Evolutionary conservation across 2,113 vertebrate genomes (phyloP), one percentile per base, ranked within the genome.

Genomic region (Odontesthes bonariensis): DNA sequence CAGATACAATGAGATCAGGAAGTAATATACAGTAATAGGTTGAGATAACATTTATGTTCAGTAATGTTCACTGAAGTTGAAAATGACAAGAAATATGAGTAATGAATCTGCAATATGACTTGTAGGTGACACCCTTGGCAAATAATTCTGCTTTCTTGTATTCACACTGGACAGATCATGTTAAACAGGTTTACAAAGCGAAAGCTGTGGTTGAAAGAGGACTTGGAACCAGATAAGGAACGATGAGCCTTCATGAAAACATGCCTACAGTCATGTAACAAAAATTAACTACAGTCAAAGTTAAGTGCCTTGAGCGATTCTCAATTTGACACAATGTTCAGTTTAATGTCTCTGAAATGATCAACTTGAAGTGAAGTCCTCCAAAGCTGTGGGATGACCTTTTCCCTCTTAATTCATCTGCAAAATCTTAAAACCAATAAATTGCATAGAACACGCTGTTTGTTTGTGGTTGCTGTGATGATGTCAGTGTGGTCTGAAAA

Each of bases 181-280:
- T 82, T 79, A 38, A 79, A 84, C 78, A 14, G 68, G 82, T 84
- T 86, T 53, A 31, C n/a, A 1, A 32, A 63, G 38, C 42, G 65
- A 77, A 76, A 52, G 56, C 42, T 44, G 59, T 0, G 32, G 63
- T 68, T 67, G 35, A 62, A 46, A 71, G 42, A 57, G 46, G 51
- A 59, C 60, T 80, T 84, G 71, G 73, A 82, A 40, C 10, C 5
- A 33, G 55, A 52, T 80, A 73, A 84, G 55, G 58, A 84, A 79
- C 3, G 23, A 77, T 75, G 78, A 79, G 46, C 22, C 32, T 32
- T 67, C 44, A 27, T 51, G 49, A 73, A 79, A 81, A 35, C 38
- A 52, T 73, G 38, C 58, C n/a, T 62, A 49, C 52, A 31, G 31
- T 5, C 17, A 11, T 51, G 13, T 65, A 22, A 46, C n/a, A 65